Evolutionary conservation across 1,140 invertebrate species (phyloP).

Genomic region (Heterodera schachtii): DNA sequence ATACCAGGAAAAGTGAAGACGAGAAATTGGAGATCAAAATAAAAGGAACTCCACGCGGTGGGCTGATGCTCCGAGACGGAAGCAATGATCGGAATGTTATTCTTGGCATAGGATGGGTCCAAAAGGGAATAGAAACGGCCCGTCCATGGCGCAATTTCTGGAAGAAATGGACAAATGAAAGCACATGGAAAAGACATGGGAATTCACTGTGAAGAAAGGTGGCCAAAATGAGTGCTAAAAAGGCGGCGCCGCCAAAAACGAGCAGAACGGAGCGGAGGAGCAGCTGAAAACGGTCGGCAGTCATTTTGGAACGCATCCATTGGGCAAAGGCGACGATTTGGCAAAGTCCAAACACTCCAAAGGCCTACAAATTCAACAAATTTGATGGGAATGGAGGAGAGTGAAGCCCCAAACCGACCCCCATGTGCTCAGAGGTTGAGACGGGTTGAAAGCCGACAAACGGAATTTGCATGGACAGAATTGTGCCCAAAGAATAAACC

Average conservation of each 20-base stretch:
- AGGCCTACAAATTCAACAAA: conserved; percentile 45
- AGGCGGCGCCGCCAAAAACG: conserved; percentile 41
- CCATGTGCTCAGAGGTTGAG: conserved; percentile 96
- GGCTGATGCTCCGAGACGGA: conserved; percentile 99
- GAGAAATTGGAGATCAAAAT: conserved; percentile 96
- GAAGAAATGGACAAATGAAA: conserved; percentile 12
- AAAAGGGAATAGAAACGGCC: conserved; percentile 98
- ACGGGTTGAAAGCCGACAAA: conserved; percentile 99
- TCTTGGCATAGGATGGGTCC: conserved; percentile 99
- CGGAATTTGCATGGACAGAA: conserved; percentile 98
- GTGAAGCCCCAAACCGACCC: conserved; percentile 68
- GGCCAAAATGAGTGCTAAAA: conserved; percentile 36
- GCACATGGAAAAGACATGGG: not conserved
- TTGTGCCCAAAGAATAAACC: conserved; percentile 90
- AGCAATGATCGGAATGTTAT: conserved; percentile 97
- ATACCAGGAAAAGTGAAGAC: conserved; percentile 86
- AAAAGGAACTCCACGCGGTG: conserved; percentile 85
- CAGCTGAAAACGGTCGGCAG: conserved; percentile 86
- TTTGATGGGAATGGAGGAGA: not conserved
- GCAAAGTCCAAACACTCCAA: conserved; percentile 90
- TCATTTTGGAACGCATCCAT: conserved; percentile 84
- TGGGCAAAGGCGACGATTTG: conserved; percentile 85
- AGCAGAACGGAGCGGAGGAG: conserved; percentile 68
- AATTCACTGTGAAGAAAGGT: conserved; percentile 44
- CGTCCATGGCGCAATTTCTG: conserved; percentile 93